phyloP scores from a whole-genome alignment of 2,797 vertebrate species.

The Eurystomus glaucurus region DNA sequence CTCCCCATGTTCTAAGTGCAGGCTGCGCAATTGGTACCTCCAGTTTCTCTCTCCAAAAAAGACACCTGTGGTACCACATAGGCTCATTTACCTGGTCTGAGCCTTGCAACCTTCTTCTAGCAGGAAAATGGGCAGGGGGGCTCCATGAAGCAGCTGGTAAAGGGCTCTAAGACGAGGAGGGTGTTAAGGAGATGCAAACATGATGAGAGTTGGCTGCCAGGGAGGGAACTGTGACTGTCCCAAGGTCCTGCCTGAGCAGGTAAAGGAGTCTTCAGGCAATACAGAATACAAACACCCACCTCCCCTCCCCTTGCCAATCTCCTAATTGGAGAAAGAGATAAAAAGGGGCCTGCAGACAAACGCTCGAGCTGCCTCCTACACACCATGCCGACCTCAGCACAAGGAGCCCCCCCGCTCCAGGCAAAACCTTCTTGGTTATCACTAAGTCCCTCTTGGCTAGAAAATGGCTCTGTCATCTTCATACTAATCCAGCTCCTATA shows the following conservation, averaged over 20 bases:
- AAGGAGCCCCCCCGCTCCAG: background rate
- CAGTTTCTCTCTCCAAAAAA: background rate
- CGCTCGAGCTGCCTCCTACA: background rate
- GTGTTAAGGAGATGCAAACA: background rate
- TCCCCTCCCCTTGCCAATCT: background rate
- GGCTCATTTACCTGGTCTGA: background rate
- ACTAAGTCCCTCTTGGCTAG: slow-evolving; percentile 40
- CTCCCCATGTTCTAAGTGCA: accelerated
- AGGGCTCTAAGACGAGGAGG: background rate
- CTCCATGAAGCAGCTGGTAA: background rate
- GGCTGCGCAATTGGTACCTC: background rate
- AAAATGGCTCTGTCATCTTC: slow-evolving; percentile 84
- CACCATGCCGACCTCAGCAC: background rate
- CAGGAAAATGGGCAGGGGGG: background rate
- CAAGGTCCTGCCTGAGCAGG: background rate
- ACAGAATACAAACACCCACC: background rate
- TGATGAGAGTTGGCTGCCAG: background rate
- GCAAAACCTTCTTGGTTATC: slow-evolving; percentile 23
- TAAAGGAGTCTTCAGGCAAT: background rate
- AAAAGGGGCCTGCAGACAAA: slow-evolving; percentile 29
- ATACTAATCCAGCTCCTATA: slow-evolving; percentile 89
- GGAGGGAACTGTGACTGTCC: background rate
- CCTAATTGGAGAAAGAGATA: background rate
- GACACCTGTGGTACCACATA: accelerated
- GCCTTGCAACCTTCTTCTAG: background rate